Percentiles rank a stretch among this genome's conserved stretches.
phyloP scores from a whole-genome alignment of 1,140 invertebrate genomes.

The Pseudomyrmex cubaensis region DNA sequence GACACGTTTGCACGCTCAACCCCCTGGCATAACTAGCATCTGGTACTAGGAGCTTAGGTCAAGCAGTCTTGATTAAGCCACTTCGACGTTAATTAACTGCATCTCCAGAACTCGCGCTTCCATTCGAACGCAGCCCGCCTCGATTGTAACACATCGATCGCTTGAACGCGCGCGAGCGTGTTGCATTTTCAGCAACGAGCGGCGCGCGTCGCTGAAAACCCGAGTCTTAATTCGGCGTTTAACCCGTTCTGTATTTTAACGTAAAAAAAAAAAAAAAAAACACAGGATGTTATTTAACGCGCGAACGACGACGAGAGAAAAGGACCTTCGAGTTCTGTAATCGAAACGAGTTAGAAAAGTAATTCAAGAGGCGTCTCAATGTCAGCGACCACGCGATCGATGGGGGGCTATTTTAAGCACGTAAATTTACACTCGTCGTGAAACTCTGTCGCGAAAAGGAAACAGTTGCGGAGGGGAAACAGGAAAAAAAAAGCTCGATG shows the following conservation, averaged over 20 bases:
- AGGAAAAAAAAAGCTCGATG: too few relatives aligned
- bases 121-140: conserved; percentile 21
- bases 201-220: too few relatives aligned
- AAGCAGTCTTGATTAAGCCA: conserved; percentile 74
- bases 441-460: background rate
- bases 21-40: conserved; percentile 55
- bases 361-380: too few relatives aligned
- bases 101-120: conserved; percentile 70
- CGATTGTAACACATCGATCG: conserved; percentile 43
- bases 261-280: too few relatives aligned
- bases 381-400: too few relatives aligned
- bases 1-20: conserved; percentile 59
- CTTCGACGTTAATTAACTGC: conserved; percentile 71
- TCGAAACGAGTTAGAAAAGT: too few relatives aligned
- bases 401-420: too few relatives aligned
- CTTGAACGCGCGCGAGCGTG: conserved; percentile 1
- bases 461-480: background rate
- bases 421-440: background rate
- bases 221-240: too few relatives aligned
- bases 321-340: too few relatives aligned
- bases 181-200: background rate
- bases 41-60: conserved; percentile 66
- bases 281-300: too few relatives aligned
- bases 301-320: too few relatives aligned
- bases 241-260: too few relatives aligned